Conservation (phyloP, 2,797 vertebrate genomes). For the Distichodus sexfasciatus region DNA sequence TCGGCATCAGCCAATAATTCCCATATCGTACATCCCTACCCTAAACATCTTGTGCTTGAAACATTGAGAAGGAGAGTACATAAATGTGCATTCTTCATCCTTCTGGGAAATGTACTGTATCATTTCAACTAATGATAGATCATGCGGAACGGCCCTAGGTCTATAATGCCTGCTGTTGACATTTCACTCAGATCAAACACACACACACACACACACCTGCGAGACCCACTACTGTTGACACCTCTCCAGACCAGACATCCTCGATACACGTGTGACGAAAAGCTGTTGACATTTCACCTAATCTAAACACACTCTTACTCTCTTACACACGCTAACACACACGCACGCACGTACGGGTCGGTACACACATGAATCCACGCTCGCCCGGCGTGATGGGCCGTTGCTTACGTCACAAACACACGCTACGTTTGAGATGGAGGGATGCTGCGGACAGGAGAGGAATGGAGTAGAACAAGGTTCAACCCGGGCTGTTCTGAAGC, state of each 20-base stretch:
- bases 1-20: too few species aligned
- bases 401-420: conserved; percentile 36
- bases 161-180: conserved; percentile 13
- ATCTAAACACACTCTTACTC: conserved; percentile 22
- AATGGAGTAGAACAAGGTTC: too few species aligned
- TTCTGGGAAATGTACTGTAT: background rate
- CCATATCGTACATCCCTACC: too few species aligned
- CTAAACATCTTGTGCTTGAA: too few species aligned
- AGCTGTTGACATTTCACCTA: conserved; percentile 43
- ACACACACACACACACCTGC: conserved; percentile 44
- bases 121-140: conserved; percentile 13
- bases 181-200: conserved; percentile 36
- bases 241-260: conserved; percentile 24
- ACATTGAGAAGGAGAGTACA: too few species aligned
- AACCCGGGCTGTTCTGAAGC: too few species aligned
- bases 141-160: background rate
- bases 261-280: conserved; percentile 33
- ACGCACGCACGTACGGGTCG: background rate
- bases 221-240: conserved; percentile 25
- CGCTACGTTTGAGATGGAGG: background rate
- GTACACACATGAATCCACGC: background rate
- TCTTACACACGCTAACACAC: background rate
- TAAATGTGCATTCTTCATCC: background rate
- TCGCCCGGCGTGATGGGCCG: conserved; percentile 22
- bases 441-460: background rate